These are phyloP conservation scores for Watsonalla cultraria DNA, from an alignment of 2,888 invertebrate genomes.

Conservation along the genomic window DNA sequence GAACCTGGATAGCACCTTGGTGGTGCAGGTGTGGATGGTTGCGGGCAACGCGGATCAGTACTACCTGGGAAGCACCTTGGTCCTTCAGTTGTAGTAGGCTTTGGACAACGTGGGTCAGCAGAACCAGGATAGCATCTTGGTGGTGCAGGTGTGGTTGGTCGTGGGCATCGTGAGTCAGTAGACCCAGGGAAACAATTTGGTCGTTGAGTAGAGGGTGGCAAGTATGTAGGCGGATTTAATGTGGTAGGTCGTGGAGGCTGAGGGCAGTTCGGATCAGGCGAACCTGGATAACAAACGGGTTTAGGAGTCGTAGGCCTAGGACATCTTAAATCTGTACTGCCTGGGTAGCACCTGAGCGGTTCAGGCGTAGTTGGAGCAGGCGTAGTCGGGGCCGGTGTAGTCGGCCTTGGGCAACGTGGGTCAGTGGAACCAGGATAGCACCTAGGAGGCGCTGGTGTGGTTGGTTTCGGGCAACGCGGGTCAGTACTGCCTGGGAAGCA, in stretches of 20 bases:
- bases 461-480: no score
- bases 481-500: slow-evolving; percentile 27
- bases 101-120: slow-evolving; percentile 24
- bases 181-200: slow-evolving; percentile 35
- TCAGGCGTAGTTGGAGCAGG: slow-evolving; percentile 3
- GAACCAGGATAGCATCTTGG: slow-evolving; percentile 44
- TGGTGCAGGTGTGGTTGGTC: slow-evolving; percentile 28
- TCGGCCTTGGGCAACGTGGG: slow-evolving; percentile 32
- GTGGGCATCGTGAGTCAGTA: slow-evolving; percentile 43
- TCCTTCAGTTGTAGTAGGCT: slow-evolving; percentile 22
- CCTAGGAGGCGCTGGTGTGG: no score
- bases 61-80: slow-evolving; percentile 26
- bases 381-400: slow-evolving; percentile 26
- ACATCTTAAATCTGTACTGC: slow-evolving; percentile 33
- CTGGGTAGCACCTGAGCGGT: slow-evolving; percentile 35
- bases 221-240: slow-evolving; percentile 21
- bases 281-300: slow-evolving; percentile 39
- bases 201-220: slow-evolving; percentile 28
- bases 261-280: slow-evolving; percentile 45
- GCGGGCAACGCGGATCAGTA: slow-evolving; percentile 19
- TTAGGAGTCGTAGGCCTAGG: slow-evolving; percentile 22
- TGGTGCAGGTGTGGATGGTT: slow-evolving; percentile 18
- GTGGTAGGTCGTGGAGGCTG: slow-evolving; percentile 23
- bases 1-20: slow-evolving; percentile 27
- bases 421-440: no score